These are phyloP conservation scores for Leucophenga montana DNA, from an alignment of 2,888 invertebrate genomes.

Conservation along the genomic window DNA sequence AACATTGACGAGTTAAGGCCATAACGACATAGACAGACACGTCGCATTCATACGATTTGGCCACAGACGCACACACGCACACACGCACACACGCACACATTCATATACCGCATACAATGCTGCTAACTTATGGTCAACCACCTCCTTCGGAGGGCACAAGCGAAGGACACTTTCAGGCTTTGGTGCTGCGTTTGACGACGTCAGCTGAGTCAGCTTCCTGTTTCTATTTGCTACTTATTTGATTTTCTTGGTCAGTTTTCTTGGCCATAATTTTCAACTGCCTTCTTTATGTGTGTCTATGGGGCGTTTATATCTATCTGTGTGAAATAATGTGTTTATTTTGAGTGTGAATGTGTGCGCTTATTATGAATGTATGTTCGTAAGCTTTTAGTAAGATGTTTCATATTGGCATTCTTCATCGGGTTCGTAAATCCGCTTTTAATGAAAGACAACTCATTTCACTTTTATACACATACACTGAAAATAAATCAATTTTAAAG, in stretches of 20 bases:
- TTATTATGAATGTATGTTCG: slow-evolving; percentile 49
- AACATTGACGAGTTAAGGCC: slow-evolving; percentile 61
- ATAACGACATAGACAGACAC: neutral
- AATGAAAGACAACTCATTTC: slow-evolving; percentile 66
- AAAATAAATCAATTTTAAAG: neutral
- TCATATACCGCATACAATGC: slow-evolving; percentile 15
- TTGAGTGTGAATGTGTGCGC: slow-evolving; percentile 35
- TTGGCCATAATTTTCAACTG: slow-evolving; percentile 43
- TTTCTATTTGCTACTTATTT: neutral
- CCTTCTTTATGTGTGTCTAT: neutral
- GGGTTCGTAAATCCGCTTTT: slow-evolving; percentile 60
- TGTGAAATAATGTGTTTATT: slow-evolving; percentile 12
- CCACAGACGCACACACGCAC: slow-evolving; percentile 37
- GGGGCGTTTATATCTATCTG: slow-evolving; percentile 17
- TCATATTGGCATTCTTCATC: slow-evolving; percentile 37
- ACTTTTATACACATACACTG: slow-evolving; percentile 48
- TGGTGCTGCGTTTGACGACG: neutral
- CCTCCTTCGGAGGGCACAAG: slow-evolving; percentile 41
- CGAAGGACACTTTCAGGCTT: slow-evolving; percentile 41
- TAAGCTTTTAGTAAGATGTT: slow-evolving; percentile 51
- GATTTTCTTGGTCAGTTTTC: slow-evolving; percentile 20
- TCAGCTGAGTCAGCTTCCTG: slow-evolving; percentile 12
- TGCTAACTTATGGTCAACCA: slow-evolving; percentile 43
- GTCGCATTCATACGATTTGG: slow-evolving; percentile 12
- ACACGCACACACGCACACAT: slow-evolving; percentile 34